Conservation (phyloP, 2,113 vertebrate species). For the Pseudorhombus dupliciocellatus region DNA sequence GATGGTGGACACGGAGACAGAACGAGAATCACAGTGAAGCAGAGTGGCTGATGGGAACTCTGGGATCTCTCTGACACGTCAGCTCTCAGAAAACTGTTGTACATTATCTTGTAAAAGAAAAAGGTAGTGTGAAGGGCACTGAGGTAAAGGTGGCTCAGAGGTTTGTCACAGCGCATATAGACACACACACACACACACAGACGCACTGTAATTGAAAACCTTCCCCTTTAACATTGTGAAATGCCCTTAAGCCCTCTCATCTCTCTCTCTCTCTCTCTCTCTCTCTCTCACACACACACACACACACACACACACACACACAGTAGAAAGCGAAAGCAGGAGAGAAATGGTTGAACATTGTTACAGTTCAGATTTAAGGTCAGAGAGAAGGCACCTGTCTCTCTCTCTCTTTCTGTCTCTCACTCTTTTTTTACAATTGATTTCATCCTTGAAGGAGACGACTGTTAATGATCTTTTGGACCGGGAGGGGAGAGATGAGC, state of each 20-base stretch:
- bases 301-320: constrained; percentile 21
- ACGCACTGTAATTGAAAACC: constrained; percentile 65
- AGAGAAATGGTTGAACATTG: constrained; percentile 44
- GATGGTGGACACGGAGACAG: too few relatives aligned
- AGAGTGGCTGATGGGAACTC: background rate
- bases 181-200: constrained; percentile 17
- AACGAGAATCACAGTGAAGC: too few relatives aligned
- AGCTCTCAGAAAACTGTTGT: constrained; percentile 16
- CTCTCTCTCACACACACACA: constrained; percentile 8
- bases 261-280: constrained; percentile 14
- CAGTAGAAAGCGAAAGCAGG: background rate
- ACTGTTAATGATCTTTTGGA: constrained; percentile 39
- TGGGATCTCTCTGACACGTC: background rate
- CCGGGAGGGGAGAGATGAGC: background rate
- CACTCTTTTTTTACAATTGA: constrained; percentile 6
- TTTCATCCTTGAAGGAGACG: constrained; percentile 32
- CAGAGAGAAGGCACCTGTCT: constrained; percentile 44
- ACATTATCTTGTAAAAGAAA: constrained; percentile 19
- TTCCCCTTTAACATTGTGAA: constrained; percentile 54
- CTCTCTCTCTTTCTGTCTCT: background rate
- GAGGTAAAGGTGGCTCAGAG: constrained; percentile 21
- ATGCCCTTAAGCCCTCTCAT: constrained; percentile 58
- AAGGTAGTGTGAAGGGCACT: background rate
- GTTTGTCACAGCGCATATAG: constrained; percentile 15
- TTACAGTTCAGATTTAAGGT: constrained; percentile 42